Evolutionary conservation across 2,888 invertebrate genomes (phyloP).

Genomic region (Synanthedon myopaeformis): DNA sequence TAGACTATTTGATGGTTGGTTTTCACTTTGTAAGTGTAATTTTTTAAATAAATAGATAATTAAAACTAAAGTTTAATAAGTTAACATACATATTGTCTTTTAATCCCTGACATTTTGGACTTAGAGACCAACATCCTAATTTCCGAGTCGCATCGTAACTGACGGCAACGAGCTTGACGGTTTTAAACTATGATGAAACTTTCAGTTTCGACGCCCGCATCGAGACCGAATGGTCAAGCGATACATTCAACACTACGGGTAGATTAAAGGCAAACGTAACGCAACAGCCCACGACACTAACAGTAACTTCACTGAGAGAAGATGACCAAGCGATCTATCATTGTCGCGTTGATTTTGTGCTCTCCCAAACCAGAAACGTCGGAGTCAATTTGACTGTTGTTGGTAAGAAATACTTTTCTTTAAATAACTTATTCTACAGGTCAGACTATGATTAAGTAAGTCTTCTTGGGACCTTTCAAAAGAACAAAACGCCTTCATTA

Average conservation of each 20-base stretch:
- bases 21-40: too few species aligned
- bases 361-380: conserved; percentile 68
- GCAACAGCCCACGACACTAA: conserved; percentile 37
- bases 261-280: conserved; percentile 35
- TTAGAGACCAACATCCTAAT: too few species aligned
- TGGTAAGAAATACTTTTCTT: conserved; percentile 33
- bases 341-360: conserved; percentile 71
- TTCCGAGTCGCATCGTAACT: too few species aligned
- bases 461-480: too few species aligned
- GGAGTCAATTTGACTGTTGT: conserved; percentile 68
- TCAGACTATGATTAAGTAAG: too few species aligned
- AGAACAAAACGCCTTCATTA: too few species aligned
- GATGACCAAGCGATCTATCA: conserved; percentile 66
- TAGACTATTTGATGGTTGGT: too few species aligned
- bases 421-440: neutral
- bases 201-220: conserved; percentile 54
- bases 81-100: too few species aligned
- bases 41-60: too few species aligned
- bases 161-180: too few species aligned
- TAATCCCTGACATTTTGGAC: too few species aligned
- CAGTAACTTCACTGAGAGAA: conserved; percentile 35
- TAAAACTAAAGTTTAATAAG: too few species aligned
- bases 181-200: neutral
- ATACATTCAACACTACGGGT: conserved; percentile 37
- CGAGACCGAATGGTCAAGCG: conserved; percentile 47